Base-by-base conservation (phyloP, 2,888 invertebrate genomes). In the Sarcophaga caerulescens region DNA sequence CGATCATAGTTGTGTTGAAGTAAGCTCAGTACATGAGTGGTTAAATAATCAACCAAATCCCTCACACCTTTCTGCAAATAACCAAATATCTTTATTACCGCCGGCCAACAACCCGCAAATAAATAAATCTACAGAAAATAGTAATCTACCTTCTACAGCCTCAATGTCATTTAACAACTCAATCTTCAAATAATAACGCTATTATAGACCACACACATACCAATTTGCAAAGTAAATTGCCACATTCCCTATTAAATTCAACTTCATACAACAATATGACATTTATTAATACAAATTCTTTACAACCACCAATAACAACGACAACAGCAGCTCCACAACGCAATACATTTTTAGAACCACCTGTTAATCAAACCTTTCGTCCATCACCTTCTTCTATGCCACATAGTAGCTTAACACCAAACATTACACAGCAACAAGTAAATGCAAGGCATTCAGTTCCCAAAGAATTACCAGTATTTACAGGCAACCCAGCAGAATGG, bases 401-500 rank as follows among this genome's bases (percentile, higher is more conserved):
- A 0, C 25, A 52, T 2, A 69, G 25, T 35, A 62, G 3, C 25
- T n/a, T 62, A n/a, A 45, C 44, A 12, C 5, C 76, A 59, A 81
- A 68, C 21, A 59, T 81, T 17, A 81, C 81, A 5, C 47, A 59
- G 12, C 73, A 74, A 5, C 80, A 80, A 44, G 60, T 71, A 45
- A 74, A 65, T 62, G 14, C 81, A 14, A 73, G 81, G 12, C 81
- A 81, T 47, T 60, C 87, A 4, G 78, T 80, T 21, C 65, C 65
- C 19, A 85, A 73, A 44, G 75, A 80, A 8, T 76, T 80, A 35
- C 84, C 70, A 17, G 65, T 44, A 57, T 84, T 84, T 63, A 71
- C 57, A 3, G 79, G 74, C 6, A 66, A 47, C 12, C 80, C 71
- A n/a, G 79, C 70, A 71, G 83, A 76, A 44, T 77, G 83, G 79